Evolutionary conservation across 2,113 vertebrate genomes (phyloP).

Genomic region (Vulpes lagopus): DNA sequence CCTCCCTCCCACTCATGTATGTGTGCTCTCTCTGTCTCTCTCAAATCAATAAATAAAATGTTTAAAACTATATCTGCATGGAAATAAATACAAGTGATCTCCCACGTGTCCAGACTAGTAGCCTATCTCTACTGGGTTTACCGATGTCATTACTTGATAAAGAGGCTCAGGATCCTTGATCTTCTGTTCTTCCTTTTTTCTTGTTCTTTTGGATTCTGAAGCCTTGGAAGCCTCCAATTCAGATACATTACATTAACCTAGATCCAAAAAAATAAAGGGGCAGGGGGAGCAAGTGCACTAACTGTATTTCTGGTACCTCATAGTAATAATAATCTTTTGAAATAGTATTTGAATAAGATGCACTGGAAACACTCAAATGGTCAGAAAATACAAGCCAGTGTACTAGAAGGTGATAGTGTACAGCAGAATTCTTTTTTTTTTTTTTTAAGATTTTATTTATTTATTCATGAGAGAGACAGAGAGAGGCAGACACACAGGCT

Average conservation of each 20-base stretch:
- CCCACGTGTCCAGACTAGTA: accelerated
- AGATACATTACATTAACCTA: background rate
- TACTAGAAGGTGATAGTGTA: background rate
- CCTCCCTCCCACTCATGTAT: background rate
- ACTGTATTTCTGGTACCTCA: background rate
- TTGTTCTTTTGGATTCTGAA: background rate
- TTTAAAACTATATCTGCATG: background rate
- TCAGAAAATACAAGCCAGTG: background rate
- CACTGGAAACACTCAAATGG: background rate
- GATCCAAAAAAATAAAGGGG: background rate
- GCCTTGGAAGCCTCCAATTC: background rate
- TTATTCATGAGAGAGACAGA: too few relatives aligned
- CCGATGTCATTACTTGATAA: background rate
- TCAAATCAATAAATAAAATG: background rate
- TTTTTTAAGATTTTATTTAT: too few relatives aligned
- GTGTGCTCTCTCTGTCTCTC: background rate
- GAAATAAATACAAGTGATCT: background rate
- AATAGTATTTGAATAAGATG: background rate
- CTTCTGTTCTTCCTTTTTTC: background rate
- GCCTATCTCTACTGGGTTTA: background rate
- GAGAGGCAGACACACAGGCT: too few relatives aligned
- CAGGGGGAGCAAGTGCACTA: background rate
- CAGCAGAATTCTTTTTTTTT: too few relatives aligned
- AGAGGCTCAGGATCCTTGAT: background rate
- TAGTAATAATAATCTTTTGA: background rate